Evolutionary conservation across 1,140 invertebrate species (phyloP), one percentile per base, ranked within the genome.

Genomic region (Zaprionus ornatus): DNA sequence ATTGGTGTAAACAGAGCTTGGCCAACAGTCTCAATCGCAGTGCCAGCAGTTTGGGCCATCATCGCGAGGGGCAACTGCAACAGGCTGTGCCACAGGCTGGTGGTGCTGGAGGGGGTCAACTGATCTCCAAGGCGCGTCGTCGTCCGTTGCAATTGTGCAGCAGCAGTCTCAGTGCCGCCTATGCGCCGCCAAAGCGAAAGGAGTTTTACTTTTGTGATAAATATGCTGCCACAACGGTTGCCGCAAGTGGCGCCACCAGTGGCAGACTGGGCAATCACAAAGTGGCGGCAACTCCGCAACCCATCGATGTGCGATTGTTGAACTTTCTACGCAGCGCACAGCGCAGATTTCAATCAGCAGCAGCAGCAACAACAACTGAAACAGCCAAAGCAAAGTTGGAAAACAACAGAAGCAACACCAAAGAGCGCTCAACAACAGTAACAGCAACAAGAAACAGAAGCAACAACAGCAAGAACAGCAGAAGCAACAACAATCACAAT

Each of bases 191-290:
- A 1, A 77, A 82, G n/a, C 74, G 82, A n/a, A 82, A 85, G 50
- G 82, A 90, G 48, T 91, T 90, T 29, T 91, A 91, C 54, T 90
- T 91, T 65, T 86, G 82, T 71, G 86, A 90, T 76, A 90, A 90
- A 68, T 88, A 90, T 85, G 80, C 78, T 1, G 52, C 82, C 15
- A 32, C 61, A 48, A 42, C 23, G 12, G 35, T 45, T 3, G 40
- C 17, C 12, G 2, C 21, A 19, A 32, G 17, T 45, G 27, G 63
- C 40, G 19, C 17, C 40, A 17, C 6, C 45, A 56, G 12, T 21
- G 57, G 21, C 32, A 48, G 17, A 45, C n/a, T 17, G 35, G 55
- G 9, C 57, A 45, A 37, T 54, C 42, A n/a, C 5, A 68, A 29
- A 13, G 52, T 66, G 7, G 57, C 61, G 21, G 57, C 19, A 7